Base-by-base conservation (phyloP, 2,797 vertebrate species). In the Scolopax bukidnonensis region DNA sequence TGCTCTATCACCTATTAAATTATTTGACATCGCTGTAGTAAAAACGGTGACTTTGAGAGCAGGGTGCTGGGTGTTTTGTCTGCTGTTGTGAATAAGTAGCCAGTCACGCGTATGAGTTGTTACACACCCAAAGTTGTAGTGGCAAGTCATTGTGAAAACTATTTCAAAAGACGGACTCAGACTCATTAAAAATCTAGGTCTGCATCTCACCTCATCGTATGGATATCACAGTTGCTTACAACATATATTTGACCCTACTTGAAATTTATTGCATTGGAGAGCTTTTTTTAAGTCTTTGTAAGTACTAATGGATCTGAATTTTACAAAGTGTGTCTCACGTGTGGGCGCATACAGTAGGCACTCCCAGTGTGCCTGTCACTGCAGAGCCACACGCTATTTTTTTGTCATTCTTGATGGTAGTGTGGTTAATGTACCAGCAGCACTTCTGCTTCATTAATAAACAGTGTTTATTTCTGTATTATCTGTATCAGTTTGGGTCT, bases 381-480 rank as follows among this genome's bases (percentile, higher is more conserved):
- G 53, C 51, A 79, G 23, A 94, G 78, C 83, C 85, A 61, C 45
- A 23, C 41, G 81, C 61, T 84, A 48, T 64, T 59, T 95, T 53
- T 53, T 90, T 96, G 67, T 74, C 27, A 19, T 94, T 90, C 70
- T 81, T 86, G 33, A 45, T 71, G 71, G 56, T 10, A 61, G n/a
- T 15, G 28, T 75, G 48, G 53, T 93, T 87, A 87, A 74, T 38
- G 16, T 65, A 74, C 76, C 75, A 80, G 56, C 56, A 80, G 53
- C n/a, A 57, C 41, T 87, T 89, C 70, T 89, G 54, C 56, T 90
- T 64, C 50, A 33, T 92, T 92, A 77, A 60, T 71, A 74, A 95
- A 57, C 1, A 2, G 53, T 7, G 0, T 86, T 95, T 90, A 76
- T 84, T 87, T 94, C 84, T 68, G 33, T 83, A 47, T 67, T 63